These are phyloP conservation scores for Stenolophus ochropezus DNA, from an alignment of 2,888 invertebrate species.

Conservation along the genomic window DNA sequence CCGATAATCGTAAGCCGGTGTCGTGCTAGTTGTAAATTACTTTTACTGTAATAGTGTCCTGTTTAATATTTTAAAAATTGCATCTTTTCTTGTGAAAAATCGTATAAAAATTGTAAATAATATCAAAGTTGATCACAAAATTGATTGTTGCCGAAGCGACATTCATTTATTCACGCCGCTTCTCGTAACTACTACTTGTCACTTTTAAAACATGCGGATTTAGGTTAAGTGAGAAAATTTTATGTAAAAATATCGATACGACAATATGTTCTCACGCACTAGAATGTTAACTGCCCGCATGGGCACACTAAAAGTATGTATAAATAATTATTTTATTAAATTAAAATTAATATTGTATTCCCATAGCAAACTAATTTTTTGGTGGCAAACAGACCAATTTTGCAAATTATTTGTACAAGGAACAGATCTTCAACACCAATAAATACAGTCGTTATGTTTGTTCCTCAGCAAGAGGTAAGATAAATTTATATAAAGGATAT, in stretches of 20 bases:
- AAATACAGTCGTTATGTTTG: slow-evolving; percentile 97
- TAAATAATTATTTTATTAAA: background rate
- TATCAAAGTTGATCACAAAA: background rate
- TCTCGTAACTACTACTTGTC: slow-evolving; percentile 8
- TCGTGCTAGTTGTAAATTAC: background rate
- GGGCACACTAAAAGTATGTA: slow-evolving; percentile 39
- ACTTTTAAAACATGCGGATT: slow-evolving; percentile 51
- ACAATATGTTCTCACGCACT: slow-evolving; percentile 53
- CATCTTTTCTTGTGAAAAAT: background rate
- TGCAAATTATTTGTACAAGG: slow-evolving; percentile 65
- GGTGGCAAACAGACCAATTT: slow-evolving; percentile 38
- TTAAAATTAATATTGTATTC: slow-evolving; percentile 12
- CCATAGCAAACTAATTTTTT: slow-evolving; percentile 59
- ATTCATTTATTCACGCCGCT: no score
- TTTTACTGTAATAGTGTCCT: no score
- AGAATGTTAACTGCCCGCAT: slow-evolving; percentile 26
- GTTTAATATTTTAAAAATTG: no score
- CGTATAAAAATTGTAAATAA: background rate
- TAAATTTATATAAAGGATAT: no score
- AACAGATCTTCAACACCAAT: slow-evolving; percentile 82
- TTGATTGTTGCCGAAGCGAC: background rate
- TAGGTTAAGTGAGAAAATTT: slow-evolving; percentile 47
- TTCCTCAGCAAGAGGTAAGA: slow-evolving; percentile 97
- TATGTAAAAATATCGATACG: background rate
- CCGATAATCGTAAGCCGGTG: background rate